Base-by-base conservation (phyloP, 1,140 invertebrate species). In the Paraescarpia echinospica region DNA sequence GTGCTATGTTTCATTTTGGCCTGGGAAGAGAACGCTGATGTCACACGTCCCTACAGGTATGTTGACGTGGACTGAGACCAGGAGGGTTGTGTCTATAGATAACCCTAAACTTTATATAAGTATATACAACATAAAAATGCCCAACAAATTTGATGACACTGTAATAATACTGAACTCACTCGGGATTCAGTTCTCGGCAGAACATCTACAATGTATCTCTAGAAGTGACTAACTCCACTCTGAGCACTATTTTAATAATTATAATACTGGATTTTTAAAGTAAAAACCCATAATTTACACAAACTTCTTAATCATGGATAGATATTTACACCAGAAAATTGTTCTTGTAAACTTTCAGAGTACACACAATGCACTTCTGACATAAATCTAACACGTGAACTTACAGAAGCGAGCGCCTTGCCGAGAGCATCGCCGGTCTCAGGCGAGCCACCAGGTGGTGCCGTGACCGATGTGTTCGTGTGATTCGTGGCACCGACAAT, bases 361-460 rank as follows among this genome's bases (percentile, higher is more conserved):
- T 77, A 77, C 59, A 77, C 59, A 77, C 59, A 77, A 77, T 27
- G 27, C 59, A 27, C 22, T 1, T 77, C 59, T 27, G 59, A 12
- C 8, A 27, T 77, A 6, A 31, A 6, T 41, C 59, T 27, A 18
- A 77, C 22, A 18, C 22, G 59, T 77, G 12, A 94, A 96, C 96
- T 97, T 96, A 97, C 97, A 94, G 97, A 97, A 94, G 97, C 97
- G 94, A 98, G 96, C 91, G 97, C 97, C 96, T 98, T 98, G 94
- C 97, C 98, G 93, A 98, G 97, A 91, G 97, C 97, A 94, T 98
- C 97, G 41, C 97, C 97, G 33, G 34, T 91, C 48, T 98, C 96
- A 95, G 96, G 96, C 95, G 95, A 96, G 95, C 35, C 33, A 33
- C 90, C 89, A 34, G n/a, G 27, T 8, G 89, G 33, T 34, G 89